Evolutionary conservation across 1,140 invertebrate species (phyloP).

Genomic region (Trissolcus basalis): DNA sequence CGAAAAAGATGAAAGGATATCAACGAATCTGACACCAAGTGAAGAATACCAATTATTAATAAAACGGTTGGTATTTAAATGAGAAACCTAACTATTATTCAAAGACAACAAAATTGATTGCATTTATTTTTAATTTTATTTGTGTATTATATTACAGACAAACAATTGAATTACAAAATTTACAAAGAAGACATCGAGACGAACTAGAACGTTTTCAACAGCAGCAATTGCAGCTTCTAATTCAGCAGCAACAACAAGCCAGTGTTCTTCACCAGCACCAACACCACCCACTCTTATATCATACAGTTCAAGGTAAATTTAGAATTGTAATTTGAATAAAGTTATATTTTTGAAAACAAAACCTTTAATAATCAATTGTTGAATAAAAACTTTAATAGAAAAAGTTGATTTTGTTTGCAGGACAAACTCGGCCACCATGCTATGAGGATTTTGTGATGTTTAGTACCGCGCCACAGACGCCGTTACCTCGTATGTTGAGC

Average conservation of each 20-base stretch:
- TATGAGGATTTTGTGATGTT: constrained; percentile 74
- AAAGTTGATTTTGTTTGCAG: constrained; percentile 46
- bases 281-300: constrained; percentile 72
- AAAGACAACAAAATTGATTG: no score
- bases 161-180: constrained; percentile 71
- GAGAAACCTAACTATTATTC: no score
- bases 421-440: constrained; percentile 67
- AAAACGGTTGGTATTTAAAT: constrained; percentile 65
- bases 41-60: constrained; percentile 75
- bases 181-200: constrained; percentile 73
- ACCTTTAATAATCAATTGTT: neutral
- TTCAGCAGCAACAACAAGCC: constrained; percentile 73
- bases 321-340: neutral
- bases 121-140: no score
- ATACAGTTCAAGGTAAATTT: constrained; percentile 65
- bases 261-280: constrained; percentile 72
- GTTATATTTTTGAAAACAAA: neutral
- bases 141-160: constrained; percentile 66
- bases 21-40: constrained; percentile 68
- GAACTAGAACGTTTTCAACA: constrained; percentile 74
- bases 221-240: constrained; percentile 71
- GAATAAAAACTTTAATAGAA: neutral
- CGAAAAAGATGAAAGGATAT: constrained; percentile 71
- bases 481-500: constrained; percentile 67
- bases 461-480: constrained; percentile 72